Evolutionary conservation across 2,797 vertebrate species (phyloP).

Genomic region (Hapalemur alaotrensis): DNA sequence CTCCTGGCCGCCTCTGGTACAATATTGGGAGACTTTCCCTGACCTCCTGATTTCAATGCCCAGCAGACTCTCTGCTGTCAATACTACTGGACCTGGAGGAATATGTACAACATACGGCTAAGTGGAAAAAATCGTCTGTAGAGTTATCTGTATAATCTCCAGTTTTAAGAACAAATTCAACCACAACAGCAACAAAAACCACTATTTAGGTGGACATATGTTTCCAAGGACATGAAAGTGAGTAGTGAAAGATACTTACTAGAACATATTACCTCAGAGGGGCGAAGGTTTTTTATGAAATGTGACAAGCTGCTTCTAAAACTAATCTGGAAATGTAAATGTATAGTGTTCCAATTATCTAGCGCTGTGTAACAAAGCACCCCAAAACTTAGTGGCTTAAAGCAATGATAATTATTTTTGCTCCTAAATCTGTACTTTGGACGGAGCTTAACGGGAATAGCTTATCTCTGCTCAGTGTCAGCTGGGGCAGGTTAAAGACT

Average conservation of each 20-base stretch:
- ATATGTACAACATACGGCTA: not conserved
- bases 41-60: not conserved
- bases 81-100: not conserved
- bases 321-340: not conserved
- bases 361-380: not conserved
- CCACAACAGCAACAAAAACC: not conserved
- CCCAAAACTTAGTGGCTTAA: not conserved
- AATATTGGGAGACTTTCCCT: not conserved
- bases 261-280: not conserved
- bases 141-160: not conserved
- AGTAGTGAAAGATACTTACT: not conserved
- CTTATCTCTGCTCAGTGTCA: not conserved
- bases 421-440: not conserved
- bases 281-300: not conserved
- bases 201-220: not conserved
- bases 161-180: conserved; percentile 2
- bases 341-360: not conserved
- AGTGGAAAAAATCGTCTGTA: not conserved
- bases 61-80: not conserved
- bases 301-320: not conserved
- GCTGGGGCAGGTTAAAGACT: not conserved
- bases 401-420: not conserved
- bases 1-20: not conserved
- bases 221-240: not conserved
- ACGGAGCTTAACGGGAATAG: not conserved